Conservation (phyloP, 2,797 vertebrate genomes). For the Jordanella pulchra region DNA sequence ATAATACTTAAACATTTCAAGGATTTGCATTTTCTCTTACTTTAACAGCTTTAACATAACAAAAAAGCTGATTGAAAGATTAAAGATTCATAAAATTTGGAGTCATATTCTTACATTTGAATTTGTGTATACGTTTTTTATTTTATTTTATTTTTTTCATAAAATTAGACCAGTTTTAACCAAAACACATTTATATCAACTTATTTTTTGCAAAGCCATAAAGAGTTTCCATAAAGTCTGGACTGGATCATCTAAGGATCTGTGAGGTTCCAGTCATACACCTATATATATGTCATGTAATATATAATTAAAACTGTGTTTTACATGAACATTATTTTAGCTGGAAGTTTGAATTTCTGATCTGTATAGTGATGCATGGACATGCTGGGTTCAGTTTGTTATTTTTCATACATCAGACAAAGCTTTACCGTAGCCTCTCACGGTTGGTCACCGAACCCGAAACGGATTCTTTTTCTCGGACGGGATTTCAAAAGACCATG, state of each 20-base stretch:
- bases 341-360: background rate
- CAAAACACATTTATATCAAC: too few species aligned
- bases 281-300: too few species aligned
- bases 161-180: too few species aligned
- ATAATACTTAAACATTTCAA: too few species aligned
- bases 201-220: slow-evolving; percentile 15
- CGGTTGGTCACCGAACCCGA: slow-evolving; percentile 48
- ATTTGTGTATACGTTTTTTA: too few species aligned
- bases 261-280: background rate
- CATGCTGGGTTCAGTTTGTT: slow-evolving; percentile 8
- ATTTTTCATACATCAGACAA: slow-evolving; percentile 68
- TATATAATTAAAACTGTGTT: background rate
- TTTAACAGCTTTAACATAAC: too few species aligned
- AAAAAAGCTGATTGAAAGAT: too few species aligned
- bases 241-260: slow-evolving; percentile 52
- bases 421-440: slow-evolving; percentile 58
- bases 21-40: too few species aligned
- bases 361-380: background rate
- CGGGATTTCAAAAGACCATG: slow-evolving; percentile 73
- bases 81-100: too few species aligned
- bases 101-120: too few species aligned
- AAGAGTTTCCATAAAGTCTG: slow-evolving; percentile 56
- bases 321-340: background rate
- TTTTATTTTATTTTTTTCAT: too few species aligned
- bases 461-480: slow-evolving; percentile 70